A percentile compares a stretch with the other conserved stretches of the same genome.
Evolutionary conservation across 2,888 invertebrate species (phyloP).

Genomic region (Deroplatys truncata): DNA sequence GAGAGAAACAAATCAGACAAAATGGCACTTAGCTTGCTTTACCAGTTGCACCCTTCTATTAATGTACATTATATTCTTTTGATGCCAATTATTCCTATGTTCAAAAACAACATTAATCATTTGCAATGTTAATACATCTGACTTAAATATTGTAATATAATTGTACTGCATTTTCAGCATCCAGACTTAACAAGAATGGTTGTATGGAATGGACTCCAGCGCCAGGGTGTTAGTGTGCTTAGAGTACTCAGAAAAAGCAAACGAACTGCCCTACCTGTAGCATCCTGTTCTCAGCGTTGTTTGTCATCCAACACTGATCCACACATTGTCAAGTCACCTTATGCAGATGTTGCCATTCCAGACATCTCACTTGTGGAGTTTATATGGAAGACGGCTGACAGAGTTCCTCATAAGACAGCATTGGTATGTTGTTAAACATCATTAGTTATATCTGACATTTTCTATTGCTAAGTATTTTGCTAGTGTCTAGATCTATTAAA

Average conservation of each 20-base stretch:
- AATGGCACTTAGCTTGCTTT: too few species aligned
- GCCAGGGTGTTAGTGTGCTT: not conserved
- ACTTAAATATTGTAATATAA: too few species aligned
- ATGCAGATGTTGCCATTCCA: constrained; percentile 53
- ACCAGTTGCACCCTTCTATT: too few species aligned
- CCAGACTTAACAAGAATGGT: not conserved
- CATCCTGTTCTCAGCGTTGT: not conserved
- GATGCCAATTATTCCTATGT: too few species aligned
- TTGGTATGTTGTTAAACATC: constrained; percentile 50
- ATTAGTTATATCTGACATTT: not conserved
- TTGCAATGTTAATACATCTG: too few species aligned
- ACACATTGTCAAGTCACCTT: constrained; percentile 32
- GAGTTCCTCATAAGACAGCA: constrained; percentile 57
- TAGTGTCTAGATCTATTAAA: too few species aligned
- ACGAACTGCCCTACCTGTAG: not conserved
- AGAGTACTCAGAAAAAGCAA: not conserved
- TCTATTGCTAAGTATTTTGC: too few species aligned
- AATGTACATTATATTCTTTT: too few species aligned
- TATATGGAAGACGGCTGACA: constrained; percentile 54
- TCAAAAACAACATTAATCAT: too few species aligned
- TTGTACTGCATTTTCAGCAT: not conserved
- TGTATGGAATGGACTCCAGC: not conserved
- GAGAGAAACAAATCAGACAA: too few species aligned
- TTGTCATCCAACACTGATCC: not conserved
- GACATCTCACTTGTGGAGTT: constrained; percentile 56